phyloP scores from a whole-genome alignment of 2,113 vertebrate species.

The Platanista minor region DNA sequence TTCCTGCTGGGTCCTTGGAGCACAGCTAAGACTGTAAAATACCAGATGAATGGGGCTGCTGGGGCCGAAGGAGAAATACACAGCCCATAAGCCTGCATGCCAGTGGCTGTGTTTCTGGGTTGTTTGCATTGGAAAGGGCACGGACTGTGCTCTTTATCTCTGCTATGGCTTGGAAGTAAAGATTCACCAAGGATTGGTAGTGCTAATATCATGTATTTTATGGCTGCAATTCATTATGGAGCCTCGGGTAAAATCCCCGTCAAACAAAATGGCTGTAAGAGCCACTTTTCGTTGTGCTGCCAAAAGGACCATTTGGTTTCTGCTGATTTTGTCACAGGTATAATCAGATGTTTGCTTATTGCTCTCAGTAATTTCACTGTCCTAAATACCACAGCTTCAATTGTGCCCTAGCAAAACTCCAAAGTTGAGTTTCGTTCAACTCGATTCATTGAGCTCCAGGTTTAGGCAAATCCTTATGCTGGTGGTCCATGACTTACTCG shows the following conservation, averaged over 20 bases:
- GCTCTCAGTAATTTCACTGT: not conserved
- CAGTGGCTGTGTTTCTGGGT: not conserved
- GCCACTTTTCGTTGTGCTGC: slow-evolving; percentile 42
- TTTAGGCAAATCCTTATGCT: not conserved
- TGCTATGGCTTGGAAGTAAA: not conserved
- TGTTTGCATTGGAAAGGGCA: not conserved
- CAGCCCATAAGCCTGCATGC: not conserved
- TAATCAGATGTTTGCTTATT: slow-evolving; percentile 15
- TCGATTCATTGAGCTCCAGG: not conserved
- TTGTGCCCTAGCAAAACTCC: not conserved
- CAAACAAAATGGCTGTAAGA: slow-evolving; percentile 43
- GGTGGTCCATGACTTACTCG: not conserved
- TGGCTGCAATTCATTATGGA: not conserved
- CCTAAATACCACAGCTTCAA: not conserved
- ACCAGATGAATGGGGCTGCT: not conserved
- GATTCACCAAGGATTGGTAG: not conserved
- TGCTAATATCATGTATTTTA: slow-evolving; percentile 28
- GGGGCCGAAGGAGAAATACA: not conserved
- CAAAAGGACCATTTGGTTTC: slow-evolving; percentile 57
- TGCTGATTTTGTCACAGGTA: slow-evolving; percentile 34
- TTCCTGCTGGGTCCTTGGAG: slow-evolving; percentile 18
- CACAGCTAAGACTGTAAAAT: not conserved
- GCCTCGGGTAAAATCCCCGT: not conserved
- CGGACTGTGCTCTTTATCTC: not conserved
- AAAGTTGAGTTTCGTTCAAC: not conserved